Conservation (phyloP, 2,888 invertebrate genomes). For the Thecophora atra region DNA sequence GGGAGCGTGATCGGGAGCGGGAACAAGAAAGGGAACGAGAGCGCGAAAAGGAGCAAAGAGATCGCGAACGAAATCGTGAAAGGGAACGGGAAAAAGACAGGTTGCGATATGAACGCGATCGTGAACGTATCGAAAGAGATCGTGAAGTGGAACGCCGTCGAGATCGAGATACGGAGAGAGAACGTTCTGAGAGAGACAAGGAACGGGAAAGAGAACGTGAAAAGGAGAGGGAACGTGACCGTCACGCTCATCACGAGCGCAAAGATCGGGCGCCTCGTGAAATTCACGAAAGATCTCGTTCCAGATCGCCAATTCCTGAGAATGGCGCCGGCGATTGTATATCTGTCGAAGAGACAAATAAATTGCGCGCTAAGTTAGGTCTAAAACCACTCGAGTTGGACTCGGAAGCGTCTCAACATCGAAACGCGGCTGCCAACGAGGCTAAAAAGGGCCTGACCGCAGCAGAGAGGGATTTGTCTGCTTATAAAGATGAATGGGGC, state of each 20-base stretch:
- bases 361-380: constrained; percentile 90
- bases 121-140: constrained; percentile 43
- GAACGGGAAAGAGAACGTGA: constrained; percentile 46
- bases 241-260: constrained; percentile 39
- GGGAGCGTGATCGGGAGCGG: constrained; percentile 41
- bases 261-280: constrained; percentile 45
- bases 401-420: constrained; percentile 52
- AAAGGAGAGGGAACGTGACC: constrained; percentile 44
- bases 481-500: constrained; percentile 69
- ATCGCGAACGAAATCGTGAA: constrained; percentile 43
- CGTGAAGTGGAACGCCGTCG: constrained; percentile 44
- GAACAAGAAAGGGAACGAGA: constrained; percentile 42
- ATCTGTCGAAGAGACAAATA: constrained; percentile 87
- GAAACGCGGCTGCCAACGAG: constrained; percentile 35
- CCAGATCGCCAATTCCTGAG: constrained; percentile 62
- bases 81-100: constrained; percentile 43
- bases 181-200: constrained; percentile 41
- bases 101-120: constrained; percentile 42
- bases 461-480: constrained; percentile 56
- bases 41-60: constrained; percentile 12
- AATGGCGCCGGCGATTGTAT: constrained; percentile 70
- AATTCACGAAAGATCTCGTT: constrained; percentile 50
- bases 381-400: constrained; percentile 87
- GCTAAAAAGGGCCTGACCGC: constrained; percentile 39
- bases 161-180: constrained; percentile 39